Base-by-base conservation (phyloP, 2,797 vertebrate species). In the Serranus cabrilla region DNA sequence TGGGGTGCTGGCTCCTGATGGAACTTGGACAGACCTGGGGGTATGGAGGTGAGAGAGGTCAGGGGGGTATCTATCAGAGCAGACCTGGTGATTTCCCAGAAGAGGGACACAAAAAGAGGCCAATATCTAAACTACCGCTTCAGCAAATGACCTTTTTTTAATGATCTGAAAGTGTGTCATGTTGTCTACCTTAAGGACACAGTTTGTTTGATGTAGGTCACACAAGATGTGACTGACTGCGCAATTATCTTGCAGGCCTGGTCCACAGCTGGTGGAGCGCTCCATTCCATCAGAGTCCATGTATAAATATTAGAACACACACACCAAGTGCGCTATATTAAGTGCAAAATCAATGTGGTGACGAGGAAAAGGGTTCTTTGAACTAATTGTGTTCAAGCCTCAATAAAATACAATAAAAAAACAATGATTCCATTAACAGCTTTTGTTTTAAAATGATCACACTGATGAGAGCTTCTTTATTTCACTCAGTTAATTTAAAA, bases 1-100 rank as follows among this genome's bases (percentile, higher is more conserved):
- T 98, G 97, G 0, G 95, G 70, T 50, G 95, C 94, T 0, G 98
- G 98, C 81, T 98, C 96, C 81, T 94, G 95, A 76, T 93, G 95
- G 89, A 99, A 98, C 76, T 83, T 90, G 18, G 96, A 93, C 13
- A 99, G 94, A 31, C 94, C 98, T 99, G 90, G 1, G 20, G 58
- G 52, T 13, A 39, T 0, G 73, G 47, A 74, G 43, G 71, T 1
- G 13, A 76, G 2, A 64, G 13, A 57, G 39, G 58, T 75, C 11
- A 74, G 18, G 11, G 9, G 39, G 20, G 31, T 45, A 37, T 51
- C 39, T 27, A 58, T 69, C 21, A 60, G 39, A 73, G 27, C 18
- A 57, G 5, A 31, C 6, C 3, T 27, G 42, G 5, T 50, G 50
- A 65, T 62, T 43, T 21, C 43, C 47, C 27, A 11, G 54, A 5